Base-by-base conservation (phyloP, 2,113 vertebrate genomes). In the Clinocottus analis region DNA sequence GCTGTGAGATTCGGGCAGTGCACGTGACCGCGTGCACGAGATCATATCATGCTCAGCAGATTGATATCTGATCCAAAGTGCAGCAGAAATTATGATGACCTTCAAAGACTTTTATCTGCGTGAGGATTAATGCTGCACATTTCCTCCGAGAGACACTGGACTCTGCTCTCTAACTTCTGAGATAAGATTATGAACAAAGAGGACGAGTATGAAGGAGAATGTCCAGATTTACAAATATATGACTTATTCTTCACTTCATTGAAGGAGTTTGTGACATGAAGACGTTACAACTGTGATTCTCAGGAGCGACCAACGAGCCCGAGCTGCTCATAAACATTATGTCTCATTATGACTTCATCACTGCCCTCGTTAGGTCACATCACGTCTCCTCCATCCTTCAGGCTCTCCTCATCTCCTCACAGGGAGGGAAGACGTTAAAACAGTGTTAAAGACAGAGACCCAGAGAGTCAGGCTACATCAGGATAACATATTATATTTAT, bases 181-280 rank as follows among this genome's bases (percentile, higher is more conserved):
- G 94, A 95, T 95, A 94, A 94, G 94, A 94, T 93, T 67, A 77
- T 79, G 84, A 88, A 88, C 75, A 51, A 84, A 64, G n/a, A n/a
- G 70, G 53, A 71, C 29, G 29, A 59, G 55, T 77, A 64, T 19
- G 17, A 62, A 51, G 45, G 39, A 53, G 60, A 65, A 65, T 17
- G 0, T 9, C n/a, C 3, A 23, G 37, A 8, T 79, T 69, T 70
- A 16, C 13, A 8, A 3, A 2, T 4, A 19, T 43, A 29, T 72
- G 3, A 25, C 6, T 45, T 29, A 3, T 12, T 65, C 49, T n/a
- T 5, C 9, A 16, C 11, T 4, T 31, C 1, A 0, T 23, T 60
- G 8, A 31, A 7, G 29, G 29, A 16, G 35, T 45, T 70, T 47
- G 39, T 4, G 7, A 3, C 19, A 29, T n/a, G 51, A 37, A 2